Evolutionary conservation across 2,888 invertebrate species (phyloP).

Genomic region (Coremacera marginata): DNA sequence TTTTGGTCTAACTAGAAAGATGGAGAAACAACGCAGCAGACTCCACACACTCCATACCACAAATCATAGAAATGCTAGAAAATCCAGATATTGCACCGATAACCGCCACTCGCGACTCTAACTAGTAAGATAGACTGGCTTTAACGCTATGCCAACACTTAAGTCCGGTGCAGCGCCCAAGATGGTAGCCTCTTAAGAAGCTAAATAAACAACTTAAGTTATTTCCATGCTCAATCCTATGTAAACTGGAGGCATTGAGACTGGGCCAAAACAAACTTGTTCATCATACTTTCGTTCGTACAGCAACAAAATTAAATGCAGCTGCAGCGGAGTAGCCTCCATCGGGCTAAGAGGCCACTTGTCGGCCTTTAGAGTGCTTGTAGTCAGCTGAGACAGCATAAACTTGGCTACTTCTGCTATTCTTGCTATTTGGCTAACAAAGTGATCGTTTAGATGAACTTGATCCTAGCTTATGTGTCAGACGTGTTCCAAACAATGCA

Average conservation of each 20-base stretch:
- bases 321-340: too few species aligned
- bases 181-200: not conserved
- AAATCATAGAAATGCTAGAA: slow-evolving; percentile 20
- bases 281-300: slow-evolving; percentile 13
- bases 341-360: too few species aligned
- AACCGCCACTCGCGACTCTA: not conserved
- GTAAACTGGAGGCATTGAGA: not conserved
- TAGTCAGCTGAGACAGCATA: too few species aligned
- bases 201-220: not conserved
- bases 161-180: not conserved
- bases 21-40: not conserved
- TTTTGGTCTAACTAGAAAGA: not conserved
- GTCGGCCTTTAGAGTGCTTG: too few species aligned
- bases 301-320: too few species aligned
- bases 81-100: slow-evolving; percentile 24
- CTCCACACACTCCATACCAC: not conserved
- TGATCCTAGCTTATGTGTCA: too few species aligned
- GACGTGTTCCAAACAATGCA: too few species aligned
- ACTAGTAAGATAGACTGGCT: not conserved
- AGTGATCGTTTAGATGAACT: too few species aligned
- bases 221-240: too few species aligned
- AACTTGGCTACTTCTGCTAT: too few species aligned
- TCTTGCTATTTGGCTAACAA: too few species aligned
- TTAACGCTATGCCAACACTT: not conserved
- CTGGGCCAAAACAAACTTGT: slow-evolving; percentile 7